Percentiles rank a stretch among this genome's conserved stretches.
Conservation (phyloP, 2,113 vertebrate species). For the Actinemys pallida region DNA sequence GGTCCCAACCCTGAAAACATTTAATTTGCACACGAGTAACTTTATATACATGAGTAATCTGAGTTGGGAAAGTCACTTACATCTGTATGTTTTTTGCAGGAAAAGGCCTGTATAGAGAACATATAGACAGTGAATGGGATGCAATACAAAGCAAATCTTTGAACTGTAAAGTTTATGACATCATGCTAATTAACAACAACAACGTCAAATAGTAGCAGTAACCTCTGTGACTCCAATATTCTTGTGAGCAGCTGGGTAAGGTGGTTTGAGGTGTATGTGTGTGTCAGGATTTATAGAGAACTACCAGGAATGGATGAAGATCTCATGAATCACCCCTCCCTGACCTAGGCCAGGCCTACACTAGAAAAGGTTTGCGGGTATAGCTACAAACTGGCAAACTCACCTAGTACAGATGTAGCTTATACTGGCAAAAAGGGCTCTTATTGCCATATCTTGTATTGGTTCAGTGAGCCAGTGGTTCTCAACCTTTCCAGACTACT, state of each 20-base stretch:
- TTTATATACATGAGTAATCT: not conserved
- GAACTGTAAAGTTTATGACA: not conserved
- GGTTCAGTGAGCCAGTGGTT: not conserved
- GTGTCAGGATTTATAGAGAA: not conserved
- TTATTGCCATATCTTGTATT: rapidly evolving
- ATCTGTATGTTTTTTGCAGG: not conserved
- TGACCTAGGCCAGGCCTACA: rapidly evolving
- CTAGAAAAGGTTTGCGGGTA: not conserved
- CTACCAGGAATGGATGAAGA: not conserved
- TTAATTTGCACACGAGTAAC: not conserved
- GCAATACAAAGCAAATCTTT: not conserved
- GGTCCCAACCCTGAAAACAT: not conserved
- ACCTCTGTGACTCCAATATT: not conserved
- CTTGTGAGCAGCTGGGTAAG: not conserved
- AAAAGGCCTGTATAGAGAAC: rapidly evolving
- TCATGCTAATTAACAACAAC: not conserved
- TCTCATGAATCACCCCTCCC: not conserved
- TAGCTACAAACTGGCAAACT: not conserved
- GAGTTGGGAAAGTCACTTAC: not conserved
- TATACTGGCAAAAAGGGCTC: not conserved
- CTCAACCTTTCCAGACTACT: too few relatives aligned
- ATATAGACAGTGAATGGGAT: not conserved
- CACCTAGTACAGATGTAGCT: not conserved
- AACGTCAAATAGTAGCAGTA: not conserved
- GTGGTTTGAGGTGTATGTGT: rapidly evolving